phyloP scores from a whole-genome alignment of 2,888 invertebrate genomes.

The Yponomeuta plumbellus region DNA sequence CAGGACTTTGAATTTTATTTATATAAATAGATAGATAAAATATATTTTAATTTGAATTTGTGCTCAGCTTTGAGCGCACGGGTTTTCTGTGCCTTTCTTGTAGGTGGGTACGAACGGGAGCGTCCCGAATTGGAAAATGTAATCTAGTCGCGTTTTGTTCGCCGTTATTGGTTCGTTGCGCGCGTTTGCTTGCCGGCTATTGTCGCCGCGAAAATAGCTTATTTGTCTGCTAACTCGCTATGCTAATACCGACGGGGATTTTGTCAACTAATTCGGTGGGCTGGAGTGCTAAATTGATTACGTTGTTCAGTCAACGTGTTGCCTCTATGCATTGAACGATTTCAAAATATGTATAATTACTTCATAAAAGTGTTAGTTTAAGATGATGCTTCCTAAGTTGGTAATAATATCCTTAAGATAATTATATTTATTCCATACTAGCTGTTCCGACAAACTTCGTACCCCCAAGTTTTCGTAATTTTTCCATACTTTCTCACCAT shows the following conservation, averaged over 20 bases:
- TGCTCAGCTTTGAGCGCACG: too few species aligned
- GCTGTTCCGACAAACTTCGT: too few species aligned
- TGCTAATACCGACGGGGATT: neutral
- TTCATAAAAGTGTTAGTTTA: too few species aligned
- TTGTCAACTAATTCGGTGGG: neutral
- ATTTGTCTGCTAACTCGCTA: conserved; percentile 1
- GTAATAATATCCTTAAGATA: too few species aligned
- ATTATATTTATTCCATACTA: too few species aligned
- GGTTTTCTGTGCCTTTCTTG: neutral
- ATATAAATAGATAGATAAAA: too few species aligned
- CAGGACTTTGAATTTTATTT: too few species aligned
- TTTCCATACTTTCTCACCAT: too few species aligned
- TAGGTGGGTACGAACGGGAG: conserved; percentile 22
- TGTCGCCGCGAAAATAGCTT: conserved; percentile 22
- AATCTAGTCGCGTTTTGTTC: conserved; percentile 70
- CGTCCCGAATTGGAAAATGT: conserved; percentile 65
- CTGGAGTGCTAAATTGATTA: neutral
- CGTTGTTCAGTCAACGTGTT: neutral
- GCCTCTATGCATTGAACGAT: neutral
- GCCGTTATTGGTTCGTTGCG: conserved; percentile 71
- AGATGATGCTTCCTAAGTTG: too few species aligned
- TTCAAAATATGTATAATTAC: too few species aligned
- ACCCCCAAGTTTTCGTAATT: too few species aligned
- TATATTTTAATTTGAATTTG: too few species aligned
- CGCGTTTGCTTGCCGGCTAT: conserved; percentile 48